Evolutionary conservation across 2,797 vertebrate genomes (phyloP), one percentile per base, ranked within the genome.

Genomic region (Sternarchorhynchus goeldii): DNA sequence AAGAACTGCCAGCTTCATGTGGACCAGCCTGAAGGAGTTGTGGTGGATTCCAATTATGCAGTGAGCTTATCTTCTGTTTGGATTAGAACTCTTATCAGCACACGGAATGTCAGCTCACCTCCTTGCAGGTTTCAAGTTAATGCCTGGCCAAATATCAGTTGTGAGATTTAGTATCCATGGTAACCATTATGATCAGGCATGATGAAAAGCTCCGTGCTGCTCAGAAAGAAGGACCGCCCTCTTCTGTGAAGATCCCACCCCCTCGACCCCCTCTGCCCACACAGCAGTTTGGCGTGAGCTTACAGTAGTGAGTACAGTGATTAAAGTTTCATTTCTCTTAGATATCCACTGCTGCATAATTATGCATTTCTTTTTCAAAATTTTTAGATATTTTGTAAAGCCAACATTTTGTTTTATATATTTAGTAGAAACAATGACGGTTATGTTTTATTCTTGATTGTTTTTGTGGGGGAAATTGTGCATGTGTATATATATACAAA

Each of bases 231-330:
- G 86, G 80, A 25, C 57, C 73, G 0, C 81, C 85, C 0, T 82
- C 89, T 80, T 29, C 91, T 0, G 62, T 80, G 71, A 95, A 88
- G 85, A 84, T 69, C 0, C 95, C 93, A 0, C 96, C 95, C 0
- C 94, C 95, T 0, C 84, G 93, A 6, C 95, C 95, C 1, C 95
- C 95, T 0, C 94, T 96, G 39, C 96, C 95, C 84, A 94, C 92
- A 0, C 96, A 97, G 89, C 94, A 96, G 84, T 97, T 97, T 60
- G 95, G 93, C 0, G 95, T 96, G 91, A 95, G 92, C 62, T 92
- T 97, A 80, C 93, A 94, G 78, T 96, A 96, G 95, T 96, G 87
- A 95, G 96, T 82, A 0, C 2, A 62, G 12, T 75, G 31, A 65
- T 29, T 32, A 20, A 18, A 31, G 4, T 18, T 65, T 53, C 14